These are phyloP conservation scores for Macroramphosus scolopax DNA, from an alignment of 2,797 vertebrate species.

Conservation along the genomic window DNA sequence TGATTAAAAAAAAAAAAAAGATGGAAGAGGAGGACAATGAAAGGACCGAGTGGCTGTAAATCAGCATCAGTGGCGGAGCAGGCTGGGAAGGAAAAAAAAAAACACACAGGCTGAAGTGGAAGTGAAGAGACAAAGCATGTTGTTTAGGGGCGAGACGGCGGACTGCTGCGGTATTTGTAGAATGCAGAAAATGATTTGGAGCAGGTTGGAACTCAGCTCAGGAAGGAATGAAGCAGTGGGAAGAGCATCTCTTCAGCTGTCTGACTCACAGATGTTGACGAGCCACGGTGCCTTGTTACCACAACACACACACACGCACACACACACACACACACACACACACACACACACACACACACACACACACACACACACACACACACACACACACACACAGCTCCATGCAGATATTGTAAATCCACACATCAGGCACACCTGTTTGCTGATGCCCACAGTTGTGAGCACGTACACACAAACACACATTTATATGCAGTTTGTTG, in stretches of 20 bases:
- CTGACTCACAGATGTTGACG: slow-evolving; percentile 58
- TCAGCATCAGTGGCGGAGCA: slow-evolving; percentile 4
- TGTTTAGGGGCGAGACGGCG: slow-evolving; percentile 4
- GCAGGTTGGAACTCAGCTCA: slow-evolving; percentile 60
- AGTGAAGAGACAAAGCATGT: slow-evolving; percentile 37
- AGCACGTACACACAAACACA: slow-evolving; percentile 30
- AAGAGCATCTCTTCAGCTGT: slow-evolving; percentile 48
- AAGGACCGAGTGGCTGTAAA: slow-evolving; percentile 6
- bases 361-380: no score
- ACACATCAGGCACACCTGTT: slow-evolving; percentile 53
- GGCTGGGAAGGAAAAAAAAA: slow-evolving; percentile 4
- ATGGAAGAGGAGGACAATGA: slow-evolving; percentile 1
- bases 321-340: slow-evolving; percentile 6
- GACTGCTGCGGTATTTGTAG: slow-evolving; percentile 60
- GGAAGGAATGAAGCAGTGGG: slow-evolving; percentile 49
- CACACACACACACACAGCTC: no score
- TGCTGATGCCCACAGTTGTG: slow-evolving; percentile 7
- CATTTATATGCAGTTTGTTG: slow-evolving; percentile 61
- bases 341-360: no score
- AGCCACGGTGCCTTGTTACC: slow-evolving; percentile 44
- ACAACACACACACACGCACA: slow-evolving; percentile 25
- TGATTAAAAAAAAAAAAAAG: not conserved
- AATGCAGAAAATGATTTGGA: slow-evolving; percentile 57
- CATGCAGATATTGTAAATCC: slow-evolving; percentile 30
- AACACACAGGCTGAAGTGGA: slow-evolving; percentile 22